Evolutionary conservation across 2,888 invertebrate species (phyloP).

Genomic region (Diogma glabrata): DNA sequence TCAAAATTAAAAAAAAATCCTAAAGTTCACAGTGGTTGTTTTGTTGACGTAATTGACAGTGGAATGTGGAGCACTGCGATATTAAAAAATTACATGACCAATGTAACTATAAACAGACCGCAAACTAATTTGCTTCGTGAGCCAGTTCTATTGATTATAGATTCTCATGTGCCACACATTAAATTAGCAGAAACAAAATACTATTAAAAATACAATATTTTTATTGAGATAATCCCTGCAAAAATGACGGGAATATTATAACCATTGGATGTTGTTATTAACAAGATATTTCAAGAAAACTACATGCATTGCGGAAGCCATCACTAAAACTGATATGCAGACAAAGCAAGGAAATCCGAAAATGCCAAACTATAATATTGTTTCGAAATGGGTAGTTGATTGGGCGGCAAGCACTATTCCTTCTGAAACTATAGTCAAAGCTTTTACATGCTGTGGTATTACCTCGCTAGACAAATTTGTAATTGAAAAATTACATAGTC

Average conservation of each 20-base stretch:
- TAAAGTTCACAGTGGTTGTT: neutral
- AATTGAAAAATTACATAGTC: conserved; percentile 8
- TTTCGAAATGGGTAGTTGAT: neutral
- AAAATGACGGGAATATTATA: conserved; percentile 4
- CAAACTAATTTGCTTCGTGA: conserved; percentile 3
- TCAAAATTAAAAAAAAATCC: conserved; percentile 5
- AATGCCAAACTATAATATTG: conserved; percentile 5
- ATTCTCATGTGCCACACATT: conserved; percentile 5
- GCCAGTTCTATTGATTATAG: conserved; percentile 5
- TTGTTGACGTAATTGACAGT: neutral
- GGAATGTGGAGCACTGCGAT: neutral
- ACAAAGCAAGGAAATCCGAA: conserved; percentile 9
- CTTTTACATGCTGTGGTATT: neutral
- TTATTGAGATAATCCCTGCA: neutral
- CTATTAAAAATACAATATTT: conserved; percentile 2
- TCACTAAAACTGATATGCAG: neutral
- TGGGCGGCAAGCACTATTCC: neutral
- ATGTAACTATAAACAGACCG: neutral
- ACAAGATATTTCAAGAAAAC: conserved; percentile 7
- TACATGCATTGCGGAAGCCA: conserved; percentile 5
- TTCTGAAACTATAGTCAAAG: neutral
- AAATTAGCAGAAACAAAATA: neutral
- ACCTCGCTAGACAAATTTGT: conserved; percentile 5
- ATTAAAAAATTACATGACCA: conserved; percentile 3
- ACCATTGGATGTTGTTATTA: neutral